These are phyloP conservation scores for Notoglanidium macrostoma DNA, from an alignment of 2,797 vertebrate species.

Conservation along the genomic window DNA sequence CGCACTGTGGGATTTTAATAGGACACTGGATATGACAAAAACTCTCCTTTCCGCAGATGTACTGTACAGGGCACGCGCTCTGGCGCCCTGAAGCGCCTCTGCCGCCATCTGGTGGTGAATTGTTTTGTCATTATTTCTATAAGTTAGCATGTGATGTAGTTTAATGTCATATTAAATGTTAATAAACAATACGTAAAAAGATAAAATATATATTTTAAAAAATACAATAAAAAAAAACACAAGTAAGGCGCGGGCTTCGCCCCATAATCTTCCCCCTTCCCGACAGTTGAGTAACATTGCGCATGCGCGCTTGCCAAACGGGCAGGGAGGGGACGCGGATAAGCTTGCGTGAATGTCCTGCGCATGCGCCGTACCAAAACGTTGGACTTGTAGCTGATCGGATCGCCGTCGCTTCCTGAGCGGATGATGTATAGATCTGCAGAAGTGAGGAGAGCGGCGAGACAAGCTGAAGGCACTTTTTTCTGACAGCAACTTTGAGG, in stretches of 20 bases:
- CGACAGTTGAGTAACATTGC: neutral
- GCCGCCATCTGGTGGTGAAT: conserved; percentile 29
- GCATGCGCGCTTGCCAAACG: neutral
- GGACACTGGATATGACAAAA: neutral
- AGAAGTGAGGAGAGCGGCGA: conserved; percentile 22
- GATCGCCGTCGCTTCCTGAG: neutral
- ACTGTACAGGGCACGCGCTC: neutral
- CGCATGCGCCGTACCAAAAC: neutral
- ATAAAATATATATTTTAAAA: neutral
- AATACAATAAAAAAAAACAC: accelerated
- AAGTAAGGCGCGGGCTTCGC: neutral
- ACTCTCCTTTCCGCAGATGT: neutral
- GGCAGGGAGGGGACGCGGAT: neutral
- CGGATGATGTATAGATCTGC: conserved; percentile 2
- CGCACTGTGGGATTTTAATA: neutral
- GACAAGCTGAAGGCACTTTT: conserved; percentile 17
- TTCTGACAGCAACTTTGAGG: conserved; percentile 56
- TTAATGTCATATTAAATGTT: neutral
- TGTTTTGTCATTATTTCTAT: neutral
- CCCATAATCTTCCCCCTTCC: neutral
- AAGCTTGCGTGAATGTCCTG: neutral
- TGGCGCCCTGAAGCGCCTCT: neutral
- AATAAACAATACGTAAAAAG: neutral
- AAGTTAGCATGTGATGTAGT: neutral
- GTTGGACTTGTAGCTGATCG: neutral